phyloP scores from a whole-genome alignment of 2,113 vertebrate genomes.

The Scatophagus argus region DNA sequence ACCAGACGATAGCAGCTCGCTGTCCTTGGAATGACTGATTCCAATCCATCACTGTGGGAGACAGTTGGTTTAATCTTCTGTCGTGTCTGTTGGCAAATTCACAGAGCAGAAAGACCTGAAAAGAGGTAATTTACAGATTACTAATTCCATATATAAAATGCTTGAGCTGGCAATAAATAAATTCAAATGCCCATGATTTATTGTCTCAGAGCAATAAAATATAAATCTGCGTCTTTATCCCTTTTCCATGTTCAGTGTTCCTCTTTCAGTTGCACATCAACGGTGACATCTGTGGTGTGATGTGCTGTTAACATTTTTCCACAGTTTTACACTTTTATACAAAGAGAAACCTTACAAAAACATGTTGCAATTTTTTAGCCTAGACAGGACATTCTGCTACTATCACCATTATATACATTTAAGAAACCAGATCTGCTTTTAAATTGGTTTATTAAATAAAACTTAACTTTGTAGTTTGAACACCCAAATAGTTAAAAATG shows the following conservation, averaged over 20 bases:
- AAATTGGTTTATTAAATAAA: background rate
- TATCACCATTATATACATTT: background rate
- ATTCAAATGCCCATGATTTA: background rate
- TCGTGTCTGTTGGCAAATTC: background rate
- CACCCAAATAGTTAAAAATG: background rate
- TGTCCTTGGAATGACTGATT: conserved; percentile 25
- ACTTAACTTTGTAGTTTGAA: background rate
- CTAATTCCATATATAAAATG: background rate
- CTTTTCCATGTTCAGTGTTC: background rate
- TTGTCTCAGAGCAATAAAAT: background rate
- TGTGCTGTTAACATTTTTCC: background rate
- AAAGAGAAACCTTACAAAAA: background rate
- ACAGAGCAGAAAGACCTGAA: background rate
- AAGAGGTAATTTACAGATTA: background rate
- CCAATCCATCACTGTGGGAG: conserved; percentile 65
- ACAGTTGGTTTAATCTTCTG: conserved; percentile 7
- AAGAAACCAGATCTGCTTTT: background rate
- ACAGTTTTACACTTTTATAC: background rate
- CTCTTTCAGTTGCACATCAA: background rate
- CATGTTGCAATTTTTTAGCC: too few relatives aligned
- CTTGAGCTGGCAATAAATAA: background rate
- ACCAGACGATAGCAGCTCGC: conserved; percentile 76
- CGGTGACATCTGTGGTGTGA: background rate
- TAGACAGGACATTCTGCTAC: background rate
- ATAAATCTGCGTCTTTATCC: background rate